Base-by-base conservation (phyloP, 2,797 vertebrate genomes). In the Phataginus tricuspis region DNA sequence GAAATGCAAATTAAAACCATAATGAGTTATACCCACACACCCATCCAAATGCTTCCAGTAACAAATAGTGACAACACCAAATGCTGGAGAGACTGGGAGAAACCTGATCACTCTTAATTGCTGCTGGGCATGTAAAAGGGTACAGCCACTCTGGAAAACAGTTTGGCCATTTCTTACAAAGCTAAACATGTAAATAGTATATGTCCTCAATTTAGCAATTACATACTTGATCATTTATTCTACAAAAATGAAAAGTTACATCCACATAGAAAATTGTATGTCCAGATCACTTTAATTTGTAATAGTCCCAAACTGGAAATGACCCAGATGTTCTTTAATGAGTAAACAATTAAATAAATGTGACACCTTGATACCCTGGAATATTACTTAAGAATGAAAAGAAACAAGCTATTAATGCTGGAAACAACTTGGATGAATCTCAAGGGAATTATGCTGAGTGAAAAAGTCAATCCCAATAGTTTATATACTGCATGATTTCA, bases 1-100 rank as follows among this genome's bases (percentile, higher is more conserved):
- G 61, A 89, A 89, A 69, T 89, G 25, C 37, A 84, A 55, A 84
- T 84, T 78, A 78, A 84, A 89, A 71, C 71, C 34, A 39, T 84
- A 78, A 45, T 71, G 10, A 89, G 78, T n/a, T 57, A 78, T 37
- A n/a, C 49, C 55, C 39, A 39, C 11, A 39, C 2, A 66, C 4
- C 64, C 85, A 71, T 64, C 25, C 71, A 85, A 66, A 78, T 79
- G 27, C 10, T 53, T 93, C 27, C n/a, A 72, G n/a, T 71, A 79
- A 71, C n/a, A 79, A 79, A 39, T 29, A 64, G n/a, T 78, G 53
- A 84, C 53, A 95, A 64, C 19, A 49, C 12, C 49, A 78, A 57
- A 79, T 42, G 37, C 72, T 29, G 57, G 21, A 42, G 23, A 85
- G 51, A 72, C 72, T n/a, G 27, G 27, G 27, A 84, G 63, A 93